Evolutionary conservation across 1,140 invertebrate species (phyloP), one percentile per base, ranked within the genome.

Genomic region (Drosophila jambulina): DNA sequence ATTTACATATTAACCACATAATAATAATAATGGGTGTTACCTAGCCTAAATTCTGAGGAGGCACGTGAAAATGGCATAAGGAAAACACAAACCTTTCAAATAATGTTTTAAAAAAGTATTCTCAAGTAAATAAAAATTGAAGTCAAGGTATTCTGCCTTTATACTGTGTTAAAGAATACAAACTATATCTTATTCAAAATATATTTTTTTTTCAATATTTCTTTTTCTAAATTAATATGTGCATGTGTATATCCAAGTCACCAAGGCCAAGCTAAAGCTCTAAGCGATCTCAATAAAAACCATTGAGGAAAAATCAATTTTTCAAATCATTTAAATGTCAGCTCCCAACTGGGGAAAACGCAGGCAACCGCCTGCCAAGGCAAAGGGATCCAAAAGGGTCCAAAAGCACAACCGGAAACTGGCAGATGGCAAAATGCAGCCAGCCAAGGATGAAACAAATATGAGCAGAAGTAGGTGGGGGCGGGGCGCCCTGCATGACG

Each of bases 401-500:
- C 45, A 51, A 83, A 72, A 64, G 77, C 62, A 59, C 49, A 71
- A 42, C 69, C 70, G 82, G 82, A 86, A 86, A 86, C 72, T 82
- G 82, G 75, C 82, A 86, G 78, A 78, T 77, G 74, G 65, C 82
- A 72, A 56, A 85, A 71, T 68, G 68, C 64, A 75, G 61, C 49
- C 62, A 71, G 34, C 63, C 25, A 38, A 57, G 48, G 63, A 46
- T 36, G 49, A 36, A 38, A 51, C 42, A 13, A 53, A 27, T 60
- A 57, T 57, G 29, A 45, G 13, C 27, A 43, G 21, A 27, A n/a
- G 46, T 21, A 29, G 13, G 48, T n/a, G 54, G 36, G 45, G 42
- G 36, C 36, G 43, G 59, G 65, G 46, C 63, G 70, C 81, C 74
- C 81, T 86, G 82, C 82, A 86, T 79, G 78, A 86, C 80, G 79